Conservation (phyloP, 2,797 vertebrate genomes). For the Thamnophis elegans region DNA sequence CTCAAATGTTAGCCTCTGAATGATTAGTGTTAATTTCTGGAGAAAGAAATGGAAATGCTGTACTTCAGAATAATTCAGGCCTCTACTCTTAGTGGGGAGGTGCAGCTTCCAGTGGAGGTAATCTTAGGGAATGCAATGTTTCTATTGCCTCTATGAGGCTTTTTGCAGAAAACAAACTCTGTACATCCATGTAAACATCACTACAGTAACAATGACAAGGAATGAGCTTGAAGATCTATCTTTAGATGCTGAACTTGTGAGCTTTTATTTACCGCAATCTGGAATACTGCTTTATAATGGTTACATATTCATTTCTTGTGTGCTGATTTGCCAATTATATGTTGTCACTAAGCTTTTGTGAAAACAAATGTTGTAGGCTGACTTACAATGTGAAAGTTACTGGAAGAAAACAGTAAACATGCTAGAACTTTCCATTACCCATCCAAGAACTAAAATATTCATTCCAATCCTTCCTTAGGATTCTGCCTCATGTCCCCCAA, state of each 20-base stretch:
- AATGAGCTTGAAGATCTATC: neutral
- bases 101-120: neutral
- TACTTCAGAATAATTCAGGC: neutral
- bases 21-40: neutral
- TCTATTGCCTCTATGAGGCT: neutral
- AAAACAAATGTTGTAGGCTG: neutral
- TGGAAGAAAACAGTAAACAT: neutral
- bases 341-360: slow-evolving; percentile 3
- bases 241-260: neutral
- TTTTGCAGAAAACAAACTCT: neutral
- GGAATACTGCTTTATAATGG: neutral
- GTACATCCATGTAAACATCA: neutral
- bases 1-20: neutral
- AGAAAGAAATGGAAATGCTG: neutral
- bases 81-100: neutral
- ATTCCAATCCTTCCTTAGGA: neutral
- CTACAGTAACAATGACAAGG: neutral
- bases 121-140: neutral
- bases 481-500: neutral
- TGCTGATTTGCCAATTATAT: neutral
- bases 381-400: neutral
- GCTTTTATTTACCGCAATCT: neutral
- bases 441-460: neutral
- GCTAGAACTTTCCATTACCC: slow-evolving; percentile 1
- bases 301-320: neutral